These are phyloP conservation scores for Cephalopachus bancanus DNA, from an alignment of 2,797 vertebrate genomes.

Conservation along the genomic window DNA sequence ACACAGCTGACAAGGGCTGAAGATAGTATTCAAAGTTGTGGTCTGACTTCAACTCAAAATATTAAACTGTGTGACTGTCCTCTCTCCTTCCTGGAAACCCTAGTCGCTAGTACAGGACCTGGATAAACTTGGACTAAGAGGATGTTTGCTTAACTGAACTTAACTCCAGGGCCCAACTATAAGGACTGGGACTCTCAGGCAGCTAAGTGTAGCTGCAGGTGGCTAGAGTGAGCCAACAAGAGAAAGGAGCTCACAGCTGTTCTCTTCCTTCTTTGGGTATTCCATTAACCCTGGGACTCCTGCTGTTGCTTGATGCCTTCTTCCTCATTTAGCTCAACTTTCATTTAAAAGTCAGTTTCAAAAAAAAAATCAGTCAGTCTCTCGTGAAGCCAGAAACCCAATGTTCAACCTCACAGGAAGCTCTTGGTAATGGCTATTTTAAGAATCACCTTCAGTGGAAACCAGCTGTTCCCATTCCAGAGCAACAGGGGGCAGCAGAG, in stretches of 20 bases:
- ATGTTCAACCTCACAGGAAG: background rate
- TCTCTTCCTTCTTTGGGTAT: background rate
- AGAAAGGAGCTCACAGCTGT: background rate
- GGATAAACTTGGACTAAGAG: background rate
- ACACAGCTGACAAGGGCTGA: background rate
- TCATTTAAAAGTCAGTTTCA: slow-evolving; percentile 45
- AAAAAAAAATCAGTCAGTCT: background rate
- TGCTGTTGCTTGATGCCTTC: background rate
- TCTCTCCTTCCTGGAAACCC: background rate
- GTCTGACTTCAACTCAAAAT: background rate
- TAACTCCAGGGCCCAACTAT: background rate
- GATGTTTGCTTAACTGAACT: background rate
- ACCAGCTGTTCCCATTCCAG: slow-evolving; percentile 6
- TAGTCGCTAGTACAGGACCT: background rate
- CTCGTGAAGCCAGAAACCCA: background rate
- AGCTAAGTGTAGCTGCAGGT: background rate
- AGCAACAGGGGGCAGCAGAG: slow-evolving; percentile 82
- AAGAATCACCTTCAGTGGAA: slow-evolving; percentile 42
- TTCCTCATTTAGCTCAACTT: slow-evolving; percentile 14
- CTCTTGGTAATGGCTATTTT: slow-evolving; percentile 56
- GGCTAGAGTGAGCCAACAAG: background rate
- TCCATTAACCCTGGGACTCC: background rate
- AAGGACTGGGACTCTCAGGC: background rate
- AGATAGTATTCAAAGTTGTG: background rate
- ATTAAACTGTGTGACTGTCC: rapidly evolving